These are phyloP conservation scores for Pterophyllum scalare DNA, from an alignment of 2,113 vertebrate genomes.

Conservation along the genomic window DNA sequence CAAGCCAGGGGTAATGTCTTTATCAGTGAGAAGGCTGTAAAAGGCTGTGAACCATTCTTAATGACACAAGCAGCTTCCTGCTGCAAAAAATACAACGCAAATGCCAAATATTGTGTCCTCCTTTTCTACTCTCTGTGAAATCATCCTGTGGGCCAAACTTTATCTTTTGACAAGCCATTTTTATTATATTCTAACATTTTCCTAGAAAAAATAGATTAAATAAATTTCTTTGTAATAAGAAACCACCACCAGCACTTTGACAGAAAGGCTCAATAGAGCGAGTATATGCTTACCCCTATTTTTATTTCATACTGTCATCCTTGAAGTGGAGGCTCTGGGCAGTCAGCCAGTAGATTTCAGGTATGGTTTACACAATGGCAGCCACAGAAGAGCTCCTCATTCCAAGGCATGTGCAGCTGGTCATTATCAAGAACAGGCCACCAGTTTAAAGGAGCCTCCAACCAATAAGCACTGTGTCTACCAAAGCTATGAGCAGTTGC, in stretches of 20 bases:
- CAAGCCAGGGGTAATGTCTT: not conserved
- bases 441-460: not conserved
- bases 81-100: not conserved
- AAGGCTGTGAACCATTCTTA: not conserved
- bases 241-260: not conserved
- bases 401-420: not conserved
- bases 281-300: not conserved
- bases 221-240: not conserved
- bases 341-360: not conserved
- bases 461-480: not conserved
- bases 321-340: not conserved
- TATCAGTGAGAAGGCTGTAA: not conserved
- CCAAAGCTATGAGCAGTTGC: constrained; percentile 2
- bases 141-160: not conserved
- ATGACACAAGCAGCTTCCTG: not conserved
- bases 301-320: not conserved
- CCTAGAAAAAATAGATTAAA: fast-evolving
- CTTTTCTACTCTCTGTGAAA: not conserved
- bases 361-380: not conserved
- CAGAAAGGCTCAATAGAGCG: not conserved
- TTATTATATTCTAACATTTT: not conserved
- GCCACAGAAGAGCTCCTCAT: not conserved
- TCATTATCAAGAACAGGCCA: not conserved
- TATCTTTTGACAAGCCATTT: not conserved
- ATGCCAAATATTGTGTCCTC: not conserved